Base-by-base conservation (phyloP, 2,888 invertebrate species). In the Agriopis leucophaearia region DNA sequence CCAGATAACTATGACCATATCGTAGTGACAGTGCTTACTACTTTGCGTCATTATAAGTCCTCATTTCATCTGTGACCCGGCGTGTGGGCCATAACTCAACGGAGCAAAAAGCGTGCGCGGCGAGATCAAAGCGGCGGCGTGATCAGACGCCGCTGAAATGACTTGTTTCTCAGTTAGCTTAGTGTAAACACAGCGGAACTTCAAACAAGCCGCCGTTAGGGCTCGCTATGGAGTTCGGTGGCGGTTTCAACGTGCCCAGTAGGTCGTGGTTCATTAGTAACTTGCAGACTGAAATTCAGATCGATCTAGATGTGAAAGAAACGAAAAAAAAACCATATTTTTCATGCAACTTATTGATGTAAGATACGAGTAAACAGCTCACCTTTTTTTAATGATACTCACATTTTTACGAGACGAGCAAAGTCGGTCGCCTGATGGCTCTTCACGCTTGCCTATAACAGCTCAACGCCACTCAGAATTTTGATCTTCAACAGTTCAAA, bases 111-210 rank as follows among this genome's bases (percentile, higher is more conserved):
- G 82, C 82, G 78, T 57, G 66, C 66, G 81, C 89, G 91, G 90
- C 81, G 74, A 88, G 88, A 90, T 93, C 91, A 93, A 93, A 93
- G 88, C 69, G 68, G 81, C 87, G 84, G 84, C 80, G 79, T 70
- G 79, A 78, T 77, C 88, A 85, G 82, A 86, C 86, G 85, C 81
- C 82, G 78, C 83, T 83, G 87, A 89, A 91, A 92, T 88, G 91
- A 90, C 92, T 92, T 89, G 92, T 92, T 91, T 90, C 91, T 83
- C 91, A 87, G 92, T 91, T 88, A 88, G 91, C 88, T 88, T 88
- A 91, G 90, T 91, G 92, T 91, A 93, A 92, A 93, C 94, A 93
- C 79, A 81, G 83, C 88, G 90, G 82, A 81, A 86, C 91, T 87
- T 94, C 93, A 93, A 94, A 94, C 85, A 81, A 68, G 82, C 91